Percentiles rank a stretch among this genome's conserved stretches.
These are phyloP conservation scores for Oncorhynchus nerka DNA, from an alignment of 2,113 vertebrate genomes.

Conservation along the genomic window DNA sequence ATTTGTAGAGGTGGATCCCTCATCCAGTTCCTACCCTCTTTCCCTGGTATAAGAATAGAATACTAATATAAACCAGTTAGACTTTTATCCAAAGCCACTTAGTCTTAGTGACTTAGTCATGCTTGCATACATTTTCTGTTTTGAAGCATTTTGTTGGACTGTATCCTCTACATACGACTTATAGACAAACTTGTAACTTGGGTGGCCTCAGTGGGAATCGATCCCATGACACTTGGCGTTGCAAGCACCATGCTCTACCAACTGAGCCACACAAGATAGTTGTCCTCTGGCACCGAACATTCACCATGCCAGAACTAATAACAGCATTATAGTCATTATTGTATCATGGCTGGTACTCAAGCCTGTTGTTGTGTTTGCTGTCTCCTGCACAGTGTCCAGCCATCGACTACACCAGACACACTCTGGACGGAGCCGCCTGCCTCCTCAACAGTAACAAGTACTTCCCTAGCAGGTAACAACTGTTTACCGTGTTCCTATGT, in stretches of 20 bases:
- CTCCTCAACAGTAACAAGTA: constrained; percentile 95
- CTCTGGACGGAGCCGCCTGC: constrained; percentile 88
- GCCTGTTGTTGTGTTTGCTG: neutral
- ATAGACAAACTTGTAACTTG: no score
- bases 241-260: no score
- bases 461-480: constrained; percentile 85
- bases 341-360: neutral
- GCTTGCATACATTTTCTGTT: no score
- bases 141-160: no score
- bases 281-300: neutral
- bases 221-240: no score
- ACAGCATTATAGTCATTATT: neutral
- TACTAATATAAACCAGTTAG: no score
- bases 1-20: neutral
- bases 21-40: neutral
- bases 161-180: no score
- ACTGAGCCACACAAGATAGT: no score
- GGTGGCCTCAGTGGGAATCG: no score
- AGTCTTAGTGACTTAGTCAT: no score
- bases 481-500: constrained; percentile 20
- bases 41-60: neutral
- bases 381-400: constrained; percentile 83
- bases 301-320: neutral
- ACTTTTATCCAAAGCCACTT: no score
- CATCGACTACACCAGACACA: constrained; percentile 91